phyloP scores from a whole-genome alignment of 1,140 invertebrate species.

The Belonocnema kinseyi region DNA sequence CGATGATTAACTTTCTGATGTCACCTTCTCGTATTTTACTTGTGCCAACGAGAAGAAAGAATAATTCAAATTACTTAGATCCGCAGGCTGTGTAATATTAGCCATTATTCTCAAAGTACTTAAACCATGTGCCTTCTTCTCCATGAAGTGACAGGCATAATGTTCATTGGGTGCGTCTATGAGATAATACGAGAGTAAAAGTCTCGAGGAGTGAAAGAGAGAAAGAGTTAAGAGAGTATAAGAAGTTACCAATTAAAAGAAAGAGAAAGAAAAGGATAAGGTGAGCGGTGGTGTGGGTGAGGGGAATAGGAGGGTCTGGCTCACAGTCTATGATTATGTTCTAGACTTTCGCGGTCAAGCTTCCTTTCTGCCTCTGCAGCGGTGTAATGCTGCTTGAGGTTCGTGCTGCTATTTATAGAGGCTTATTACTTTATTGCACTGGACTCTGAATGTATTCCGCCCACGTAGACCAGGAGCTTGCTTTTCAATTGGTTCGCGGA shows the following conservation, averaged over 20 bases:
- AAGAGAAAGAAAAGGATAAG: slow-evolving; percentile 7
- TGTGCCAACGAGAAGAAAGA: not conserved
- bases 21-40: not conserved
- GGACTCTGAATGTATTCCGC: slow-evolving; percentile 60
- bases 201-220: not conserved
- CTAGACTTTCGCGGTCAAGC: slow-evolving; percentile 66
- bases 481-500: slow-evolving; percentile 18
- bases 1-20: no score
- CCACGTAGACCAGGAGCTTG: slow-evolving; percentile 45
- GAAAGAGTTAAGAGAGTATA: slow-evolving; percentile 1
- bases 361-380: slow-evolving; percentile 54
- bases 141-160: not conserved
- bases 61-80: slow-evolving; percentile 1
- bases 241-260: not conserved
- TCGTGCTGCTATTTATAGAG: slow-evolving; percentile 64
- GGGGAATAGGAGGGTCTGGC: slow-evolving; percentile 36
- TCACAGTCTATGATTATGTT: slow-evolving; percentile 69
- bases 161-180: slow-evolving; percentile 9
- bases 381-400: slow-evolving; percentile 38
- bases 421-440: slow-evolving; percentile 68
- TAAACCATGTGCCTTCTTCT: not conserved
- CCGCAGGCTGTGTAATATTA: not conserved
- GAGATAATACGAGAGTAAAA: slow-evolving; percentile 21
- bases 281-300: not conserved
- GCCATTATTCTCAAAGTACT: slow-evolving; percentile 3